phyloP scores from a whole-genome alignment of 1,140 invertebrate species.

The Tetramorium simillimum region DNA sequence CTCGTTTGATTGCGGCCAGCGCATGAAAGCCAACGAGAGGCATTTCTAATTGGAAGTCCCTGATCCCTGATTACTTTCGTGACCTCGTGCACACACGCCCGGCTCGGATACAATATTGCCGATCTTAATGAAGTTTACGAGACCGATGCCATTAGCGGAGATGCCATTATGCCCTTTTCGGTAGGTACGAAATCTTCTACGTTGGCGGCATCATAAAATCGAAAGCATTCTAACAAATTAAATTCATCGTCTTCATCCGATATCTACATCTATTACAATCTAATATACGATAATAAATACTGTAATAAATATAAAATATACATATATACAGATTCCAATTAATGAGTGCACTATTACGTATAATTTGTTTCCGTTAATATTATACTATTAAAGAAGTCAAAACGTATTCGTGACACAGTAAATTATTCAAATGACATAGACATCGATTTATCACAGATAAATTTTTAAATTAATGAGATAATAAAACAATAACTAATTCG shows the following conservation, averaged over 20 bases:
- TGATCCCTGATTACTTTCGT: slow-evolving; percentile 70
- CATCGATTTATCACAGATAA: not conserved
- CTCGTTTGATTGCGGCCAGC: slow-evolving; percentile 52
- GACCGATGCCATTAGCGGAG: slow-evolving; percentile 31
- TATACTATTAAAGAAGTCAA: not conserved
- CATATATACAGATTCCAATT: not conserved
- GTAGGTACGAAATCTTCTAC: not conserved
- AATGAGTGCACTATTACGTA: not conserved
- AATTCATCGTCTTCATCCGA: not conserved
- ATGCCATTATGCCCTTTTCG: slow-evolving; percentile 12
- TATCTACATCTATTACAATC: not conserved
- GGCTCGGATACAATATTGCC: slow-evolving; percentile 58
- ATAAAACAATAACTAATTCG: not conserved
- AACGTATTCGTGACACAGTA: not conserved
- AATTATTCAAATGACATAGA: not conserved
- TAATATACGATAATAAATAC: not conserved
- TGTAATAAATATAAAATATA: not conserved
- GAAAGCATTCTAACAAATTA: not conserved
- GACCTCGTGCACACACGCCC: slow-evolving; percentile 28
- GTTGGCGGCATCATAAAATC: not conserved
- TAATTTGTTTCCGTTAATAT: not conserved
- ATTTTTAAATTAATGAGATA: not conserved
- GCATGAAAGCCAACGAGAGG: slow-evolving; percentile 51
- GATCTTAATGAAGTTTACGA: slow-evolving; percentile 69
- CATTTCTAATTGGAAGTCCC: slow-evolving; percentile 71